Evolutionary conservation across 2,888 invertebrate species (phyloP).

Genomic region (Pantelozetes paolii): DNA sequence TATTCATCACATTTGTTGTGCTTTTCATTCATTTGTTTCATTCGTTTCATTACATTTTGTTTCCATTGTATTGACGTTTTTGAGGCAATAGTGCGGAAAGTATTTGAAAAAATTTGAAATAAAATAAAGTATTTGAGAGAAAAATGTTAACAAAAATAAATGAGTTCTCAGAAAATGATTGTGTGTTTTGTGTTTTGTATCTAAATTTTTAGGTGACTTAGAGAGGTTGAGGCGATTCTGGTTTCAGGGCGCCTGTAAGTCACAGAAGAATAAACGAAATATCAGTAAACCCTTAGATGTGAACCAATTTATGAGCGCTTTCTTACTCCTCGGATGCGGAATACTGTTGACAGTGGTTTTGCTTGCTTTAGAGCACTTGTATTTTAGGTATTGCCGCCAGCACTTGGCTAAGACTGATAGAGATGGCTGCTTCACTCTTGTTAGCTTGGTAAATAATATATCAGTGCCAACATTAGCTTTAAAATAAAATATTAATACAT

Average conservation of each 20-base stretch:
- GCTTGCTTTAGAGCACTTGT: conserved; percentile 83
- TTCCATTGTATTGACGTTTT: neutral
- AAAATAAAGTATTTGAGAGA: too few relatives aligned
- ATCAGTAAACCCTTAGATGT: conserved; percentile 58
- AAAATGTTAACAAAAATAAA: neutral
- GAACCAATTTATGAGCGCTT: conserved; percentile 91
- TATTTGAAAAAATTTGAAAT: too few relatives aligned
- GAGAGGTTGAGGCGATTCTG: conserved; percentile 85
- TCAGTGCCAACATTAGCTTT: neutral
- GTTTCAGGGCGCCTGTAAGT: conserved; percentile 94
- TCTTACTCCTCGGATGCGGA: conserved; percentile 88
- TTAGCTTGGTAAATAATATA: conserved; percentile 73
- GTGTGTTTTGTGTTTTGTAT: neutral
- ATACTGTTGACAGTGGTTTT: conserved; percentile 83
- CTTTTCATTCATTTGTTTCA: too few relatives aligned
- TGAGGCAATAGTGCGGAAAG: too few relatives aligned
- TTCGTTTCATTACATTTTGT: neutral
- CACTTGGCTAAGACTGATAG: conserved; percentile 78
- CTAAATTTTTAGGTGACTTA: conserved; percentile 67
- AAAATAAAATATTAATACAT: too few relatives aligned
- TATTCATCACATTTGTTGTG: conserved; percentile 2
- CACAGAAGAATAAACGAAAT: conserved; percentile 74
- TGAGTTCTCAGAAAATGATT: neutral
- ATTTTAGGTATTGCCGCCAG: conserved; percentile 84
- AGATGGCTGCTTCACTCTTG: conserved; percentile 86